Base-by-base conservation (phyloP, 2,797 vertebrate genomes). In the Morus bassanus region DNA sequence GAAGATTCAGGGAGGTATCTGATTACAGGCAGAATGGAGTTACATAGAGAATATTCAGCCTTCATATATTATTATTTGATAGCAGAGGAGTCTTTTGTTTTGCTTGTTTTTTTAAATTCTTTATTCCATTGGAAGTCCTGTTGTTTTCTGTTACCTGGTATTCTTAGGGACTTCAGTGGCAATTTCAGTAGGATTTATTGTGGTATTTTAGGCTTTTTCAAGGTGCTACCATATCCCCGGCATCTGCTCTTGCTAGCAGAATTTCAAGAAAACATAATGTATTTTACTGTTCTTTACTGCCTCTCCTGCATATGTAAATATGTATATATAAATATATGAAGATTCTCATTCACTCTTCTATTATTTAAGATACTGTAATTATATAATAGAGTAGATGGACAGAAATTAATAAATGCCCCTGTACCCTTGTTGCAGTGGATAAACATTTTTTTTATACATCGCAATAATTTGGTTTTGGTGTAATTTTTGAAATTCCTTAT, bases 391-490 rank as follows among this genome's bases (percentile, higher is more conserved):
- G 13, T 69, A 45, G 0, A 0, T 75, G 30, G 27, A 37, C 39
- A 74, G 21, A 91, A 89, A 37, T 89, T 0, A 67, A 12, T 80
- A 57, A 48, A 53, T 81, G 7, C 6, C 15, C 19, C 31, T 65
- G 11, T 23, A 54, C 11, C 1, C 8, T 64, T 64, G 5, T 50
- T 68, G 51, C 11, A 72, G 7, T 18, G 18, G 10, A n/a, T 22
- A 76, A 64, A 30, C 64, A 41, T 3, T 63, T 72, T 72, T 21
- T 79, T 87, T 46, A 28, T 45, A 35, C 7, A 19, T 46, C 8
- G 3, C 0, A 0, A 9, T 73, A 39, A 57, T 76, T 50, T 65
- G 41, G 1, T 53, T 67, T 10, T 65, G 18, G 18, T 5, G 1
- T 37, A 41, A 7, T 37, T 88, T 85, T 77, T 85, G 4, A 69